Conservation (phyloP, 2,113 vertebrate species). For the Paracanthobrama guichenoti region DNA sequence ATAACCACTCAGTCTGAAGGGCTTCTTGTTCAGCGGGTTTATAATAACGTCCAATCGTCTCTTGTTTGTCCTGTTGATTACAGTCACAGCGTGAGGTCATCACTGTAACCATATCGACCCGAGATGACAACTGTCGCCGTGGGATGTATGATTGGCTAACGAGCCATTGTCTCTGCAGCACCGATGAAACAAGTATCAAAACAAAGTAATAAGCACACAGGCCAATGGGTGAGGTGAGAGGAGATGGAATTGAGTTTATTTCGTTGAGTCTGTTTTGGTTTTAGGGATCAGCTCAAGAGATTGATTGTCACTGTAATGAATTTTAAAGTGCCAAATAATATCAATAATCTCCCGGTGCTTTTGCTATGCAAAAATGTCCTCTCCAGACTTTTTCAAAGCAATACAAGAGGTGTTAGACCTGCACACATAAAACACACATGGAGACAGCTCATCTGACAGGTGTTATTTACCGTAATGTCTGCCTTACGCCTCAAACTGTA, state of each 20-base stretch:
- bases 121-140: slow-evolving; percentile 14
- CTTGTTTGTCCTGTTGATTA: slow-evolving; percentile 41
- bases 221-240: not conserved
- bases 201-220: slow-evolving; percentile 1
- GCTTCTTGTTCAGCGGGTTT: not conserved
- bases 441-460: not conserved
- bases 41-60: slow-evolving; percentile 3
- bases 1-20: not conserved
- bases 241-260: slow-evolving; percentile 12
- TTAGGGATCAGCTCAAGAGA: not conserved
- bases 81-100: slow-evolving; percentile 37
- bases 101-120: slow-evolving; percentile 33
- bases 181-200: slow-evolving; percentile 30
- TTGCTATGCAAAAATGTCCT: not conserved
- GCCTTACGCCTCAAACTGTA: not conserved
- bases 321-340: not conserved
- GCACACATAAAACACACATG: not conserved
- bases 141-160: slow-evolving; percentile 38
- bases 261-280: not conserved
- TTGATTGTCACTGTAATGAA: not conserved
- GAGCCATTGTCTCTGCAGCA: not conserved
- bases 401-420: not conserved
- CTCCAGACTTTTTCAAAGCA: not conserved
- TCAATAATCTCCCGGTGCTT: not conserved
- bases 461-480: not conserved